Evolutionary conservation across 2,888 invertebrate species (phyloP), one percentile per base, ranked within the genome.

Genomic region (Coelinius sp.): DNA sequence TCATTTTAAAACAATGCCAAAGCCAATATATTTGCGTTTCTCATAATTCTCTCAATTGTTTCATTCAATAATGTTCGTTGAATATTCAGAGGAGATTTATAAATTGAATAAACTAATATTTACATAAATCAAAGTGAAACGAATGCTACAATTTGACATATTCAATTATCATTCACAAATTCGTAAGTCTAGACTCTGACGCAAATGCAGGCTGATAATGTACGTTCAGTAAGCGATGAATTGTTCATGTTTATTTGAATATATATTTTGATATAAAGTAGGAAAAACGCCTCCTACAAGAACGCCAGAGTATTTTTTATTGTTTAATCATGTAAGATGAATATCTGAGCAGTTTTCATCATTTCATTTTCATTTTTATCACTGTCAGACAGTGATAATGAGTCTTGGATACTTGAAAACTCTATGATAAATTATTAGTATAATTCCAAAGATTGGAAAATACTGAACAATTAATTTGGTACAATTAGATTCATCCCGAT

Each of bases 61-160:
- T n/a, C n/a, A n/a, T 52, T 66, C 35, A 14, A n/a, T 14, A 8
- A 31, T 72, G 69, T 59, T 68, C 71, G 12, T 65, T 41, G 62
- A 44, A 67, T 24, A 49, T n/a, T 41, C 41, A 49, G 20, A 49
- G 46, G 20, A 49, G 25, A 52, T 24, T 46, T 41, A 76, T 74
- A 62, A 80, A 78, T 73, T 78, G 74, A 77, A 79, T 77, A 75
- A 63, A 76, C 79, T 82, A 85, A 80, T 84, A 85, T 84, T 79
- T 84, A 84, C 84, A 83, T 78, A 78, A 78, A 84, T 79, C 78
- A 81, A 81, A 74, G 76, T 79, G 80, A 75, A 77, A 82, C 76
- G 79, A 80, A 78, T 75, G 79, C 81, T 79, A 81, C 75, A 77
- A 74, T 81, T 77, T 78, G 79, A 80, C 78, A 82, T 78, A 69